Evolutionary conservation across 2,888 invertebrate species (phyloP).

Genomic region (Stictocephala bisonia): DNA sequence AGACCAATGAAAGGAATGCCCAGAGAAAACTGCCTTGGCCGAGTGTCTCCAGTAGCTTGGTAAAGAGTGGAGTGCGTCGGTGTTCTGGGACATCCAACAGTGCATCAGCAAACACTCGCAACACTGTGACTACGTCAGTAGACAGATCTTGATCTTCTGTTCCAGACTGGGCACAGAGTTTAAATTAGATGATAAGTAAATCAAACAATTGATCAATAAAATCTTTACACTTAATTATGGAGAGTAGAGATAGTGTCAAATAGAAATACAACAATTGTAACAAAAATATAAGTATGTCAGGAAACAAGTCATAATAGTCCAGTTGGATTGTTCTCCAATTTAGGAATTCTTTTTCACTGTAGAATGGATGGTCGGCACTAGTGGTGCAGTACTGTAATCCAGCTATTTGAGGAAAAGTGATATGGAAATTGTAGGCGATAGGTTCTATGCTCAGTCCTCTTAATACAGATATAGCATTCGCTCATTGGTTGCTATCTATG

Average conservation of each 20-base stretch:
- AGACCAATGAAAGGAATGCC: slow-evolving; percentile 76
- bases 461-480: too few species aligned
- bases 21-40: slow-evolving; percentile 73
- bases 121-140: slow-evolving; percentile 67
- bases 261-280: too few species aligned
- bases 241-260: not conserved
- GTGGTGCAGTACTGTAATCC: too few species aligned
- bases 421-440: too few species aligned
- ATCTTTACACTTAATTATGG: not conserved
- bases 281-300: too few species aligned
- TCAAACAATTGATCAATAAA: slow-evolving; percentile 59
- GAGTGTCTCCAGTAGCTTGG: slow-evolving; percentile 80
- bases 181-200: not conserved
- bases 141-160: slow-evolving; percentile 40
- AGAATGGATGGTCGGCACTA: too few species aligned
- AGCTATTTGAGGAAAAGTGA: too few species aligned
- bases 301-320: too few species aligned
- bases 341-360: too few species aligned
- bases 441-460: too few species aligned
- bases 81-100: slow-evolving; percentile 94
- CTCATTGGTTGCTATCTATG: too few species aligned
- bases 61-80: slow-evolving; percentile 83
- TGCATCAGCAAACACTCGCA: slow-evolving; percentile 92
- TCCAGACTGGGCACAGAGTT: not conserved
- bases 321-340: too few species aligned